Evolutionary conservation across 2,888 invertebrate species (phyloP).

Genomic region (Acleris cristana): DNA sequence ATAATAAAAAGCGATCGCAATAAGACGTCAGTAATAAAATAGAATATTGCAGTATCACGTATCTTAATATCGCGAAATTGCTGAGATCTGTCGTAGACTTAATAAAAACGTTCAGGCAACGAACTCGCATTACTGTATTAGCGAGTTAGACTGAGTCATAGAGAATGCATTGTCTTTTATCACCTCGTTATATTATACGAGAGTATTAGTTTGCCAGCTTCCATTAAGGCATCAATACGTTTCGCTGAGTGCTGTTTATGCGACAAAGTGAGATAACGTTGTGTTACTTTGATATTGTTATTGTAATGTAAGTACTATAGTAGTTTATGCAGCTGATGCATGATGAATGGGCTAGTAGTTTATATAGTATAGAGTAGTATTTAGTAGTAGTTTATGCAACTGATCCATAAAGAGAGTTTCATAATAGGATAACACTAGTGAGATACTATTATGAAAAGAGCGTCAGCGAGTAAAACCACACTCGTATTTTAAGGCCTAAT

Average conservation of each 20-base stretch:
- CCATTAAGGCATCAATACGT: conserved; percentile 46
- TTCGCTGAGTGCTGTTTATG: conserved; percentile 39
- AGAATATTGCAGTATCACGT: conserved; percentile 26
- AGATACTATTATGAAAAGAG: no score
- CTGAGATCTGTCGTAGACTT: conserved; percentile 28
- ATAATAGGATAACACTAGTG: no score
- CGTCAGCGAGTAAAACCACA: no score
- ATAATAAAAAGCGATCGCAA: no score
- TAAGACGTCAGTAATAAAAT: conserved; percentile 7
- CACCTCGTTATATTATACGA: conserved; percentile 47
- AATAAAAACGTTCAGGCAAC: conserved; percentile 34
- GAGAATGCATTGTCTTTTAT: conserved; percentile 49
- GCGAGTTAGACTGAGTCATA: conserved; percentile 35
- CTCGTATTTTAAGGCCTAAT: no score
- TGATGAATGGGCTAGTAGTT: no score
- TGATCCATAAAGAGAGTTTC: no score
- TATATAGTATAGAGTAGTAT: no score
- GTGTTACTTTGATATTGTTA: conserved; percentile 22
- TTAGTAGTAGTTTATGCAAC: no score
- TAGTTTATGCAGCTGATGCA: no score
- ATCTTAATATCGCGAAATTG: conserved; percentile 34
- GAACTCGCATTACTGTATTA: conserved; percentile 34
- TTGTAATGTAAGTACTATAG: neutral
- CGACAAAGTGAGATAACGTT: conserved; percentile 18
- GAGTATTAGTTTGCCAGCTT: conserved; percentile 45